A percentile compares a stretch with the other conserved stretches of the same genome.
Conservation (phyloP, 2,797 vertebrate species). For the Cercopithecus neglectus region DNA sequence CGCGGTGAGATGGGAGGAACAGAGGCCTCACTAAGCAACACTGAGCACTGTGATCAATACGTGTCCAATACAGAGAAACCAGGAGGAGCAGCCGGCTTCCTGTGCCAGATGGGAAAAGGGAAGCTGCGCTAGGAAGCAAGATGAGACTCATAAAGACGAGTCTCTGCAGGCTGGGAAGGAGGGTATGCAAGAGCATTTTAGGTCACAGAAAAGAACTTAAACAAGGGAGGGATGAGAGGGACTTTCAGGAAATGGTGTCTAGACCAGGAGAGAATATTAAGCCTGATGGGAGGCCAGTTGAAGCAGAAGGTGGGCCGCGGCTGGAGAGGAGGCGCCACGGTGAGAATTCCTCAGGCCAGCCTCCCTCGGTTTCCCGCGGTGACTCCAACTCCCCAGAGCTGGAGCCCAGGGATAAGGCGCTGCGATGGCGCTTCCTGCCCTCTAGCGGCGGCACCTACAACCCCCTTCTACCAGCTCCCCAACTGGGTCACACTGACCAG, state of each 20-base stretch:
- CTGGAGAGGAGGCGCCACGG: too few relatives aligned
- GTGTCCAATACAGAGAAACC: accelerated
- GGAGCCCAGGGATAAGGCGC: accelerated
- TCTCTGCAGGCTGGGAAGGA: background rate
- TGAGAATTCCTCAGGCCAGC: too few relatives aligned
- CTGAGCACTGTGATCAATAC: accelerated
- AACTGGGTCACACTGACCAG: background rate
- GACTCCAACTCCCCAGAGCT: accelerated
- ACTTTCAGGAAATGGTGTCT: background rate
- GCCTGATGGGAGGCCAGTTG: accelerated
- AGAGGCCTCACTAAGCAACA: accelerated
- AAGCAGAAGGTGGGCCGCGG: background rate
- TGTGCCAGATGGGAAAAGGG: background rate
- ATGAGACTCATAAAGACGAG: background rate
- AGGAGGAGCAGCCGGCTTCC: background rate
- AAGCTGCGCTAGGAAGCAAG: background rate
- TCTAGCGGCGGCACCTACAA: background rate
- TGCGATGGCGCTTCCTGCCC: accelerated
- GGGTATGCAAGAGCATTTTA: background rate
- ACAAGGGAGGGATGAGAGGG: accelerated
- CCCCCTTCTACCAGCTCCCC: background rate
- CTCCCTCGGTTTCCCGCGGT: too few relatives aligned
- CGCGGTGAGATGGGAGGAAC: background rate
- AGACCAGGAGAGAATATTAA: background rate
- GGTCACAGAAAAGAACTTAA: background rate